A percentile compares a stretch with the other conserved stretches of the same genome.
Evolutionary conservation across 2,888 invertebrate genomes (phyloP).

Genomic region (Drosophila barbarae): DNA sequence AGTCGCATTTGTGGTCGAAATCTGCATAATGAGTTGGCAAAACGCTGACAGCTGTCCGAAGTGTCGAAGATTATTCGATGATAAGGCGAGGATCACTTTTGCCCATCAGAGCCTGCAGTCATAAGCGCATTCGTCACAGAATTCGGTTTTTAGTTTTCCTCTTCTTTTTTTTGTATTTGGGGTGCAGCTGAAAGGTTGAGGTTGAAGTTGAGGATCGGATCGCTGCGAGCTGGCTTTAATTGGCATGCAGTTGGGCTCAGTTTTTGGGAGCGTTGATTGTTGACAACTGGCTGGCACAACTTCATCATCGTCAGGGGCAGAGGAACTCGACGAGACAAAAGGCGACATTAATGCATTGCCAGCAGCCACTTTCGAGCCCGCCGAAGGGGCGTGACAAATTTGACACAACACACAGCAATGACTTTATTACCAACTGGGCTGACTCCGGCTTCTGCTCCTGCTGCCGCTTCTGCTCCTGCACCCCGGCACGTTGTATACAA

Average conservation of each 20-base stretch:
- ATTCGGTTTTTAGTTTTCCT: conserved; percentile 8
- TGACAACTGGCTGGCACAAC: conserved; percentile 69
- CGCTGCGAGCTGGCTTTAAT: conserved; percentile 56
- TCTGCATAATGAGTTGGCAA: conserved; percentile 56
- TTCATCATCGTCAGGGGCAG: conserved; percentile 54
- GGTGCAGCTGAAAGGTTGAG: conserved; percentile 53
- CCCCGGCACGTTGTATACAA: conserved; percentile 51
- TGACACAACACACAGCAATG: conserved; percentile 66
- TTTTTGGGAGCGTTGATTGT: conserved; percentile 46
- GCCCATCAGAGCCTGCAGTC: conserved; percentile 39
- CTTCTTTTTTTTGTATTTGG: conserved; percentile 7
- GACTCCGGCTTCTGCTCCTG: conserved; percentile 26
- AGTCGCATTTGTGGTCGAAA: conserved; percentile 53
- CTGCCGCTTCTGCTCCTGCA: background rate
- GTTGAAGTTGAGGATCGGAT: conserved; percentile 52
- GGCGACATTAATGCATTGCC: conserved; percentile 71
- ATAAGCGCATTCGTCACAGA: conserved; percentile 71
- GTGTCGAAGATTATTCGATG: conserved; percentile 45
- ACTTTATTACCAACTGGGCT: conserved; percentile 70
- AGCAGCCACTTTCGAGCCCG: conserved; percentile 51
- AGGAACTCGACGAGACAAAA: conserved; percentile 55
- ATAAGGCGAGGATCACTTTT: conserved; percentile 33
- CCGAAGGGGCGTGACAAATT: conserved; percentile 77
- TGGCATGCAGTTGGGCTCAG: conserved; percentile 58
- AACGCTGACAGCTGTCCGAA: conserved; percentile 59